These are phyloP conservation scores for Asarcornis scutulata DNA, from an alignment of 2,113 vertebrate genomes.

Conservation along the genomic window DNA sequence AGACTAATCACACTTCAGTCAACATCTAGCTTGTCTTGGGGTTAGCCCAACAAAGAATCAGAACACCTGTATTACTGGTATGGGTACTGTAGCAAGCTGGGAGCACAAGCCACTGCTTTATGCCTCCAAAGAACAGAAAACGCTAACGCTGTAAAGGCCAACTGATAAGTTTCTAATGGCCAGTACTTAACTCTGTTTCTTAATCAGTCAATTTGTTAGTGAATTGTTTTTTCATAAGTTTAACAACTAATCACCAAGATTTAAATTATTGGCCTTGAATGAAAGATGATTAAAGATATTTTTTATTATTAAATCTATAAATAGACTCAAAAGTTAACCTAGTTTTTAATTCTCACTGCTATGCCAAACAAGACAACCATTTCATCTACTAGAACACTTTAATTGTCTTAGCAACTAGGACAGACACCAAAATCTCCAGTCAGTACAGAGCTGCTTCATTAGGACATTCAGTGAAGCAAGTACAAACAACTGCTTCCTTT, in stretches of 20 bases:
- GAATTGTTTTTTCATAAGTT: neutral
- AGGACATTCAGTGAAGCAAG: neutral
- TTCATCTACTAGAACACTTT: no score
- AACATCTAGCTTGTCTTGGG: neutral
- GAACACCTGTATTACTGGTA: neutral
- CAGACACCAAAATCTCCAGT: neutral
- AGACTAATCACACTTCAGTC: neutral
- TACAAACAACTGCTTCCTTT: neutral
- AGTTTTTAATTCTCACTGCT: neutral
- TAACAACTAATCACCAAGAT: neutral
- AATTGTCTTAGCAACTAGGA: neutral
- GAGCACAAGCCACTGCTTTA: neutral
- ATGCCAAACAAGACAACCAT: neutral
- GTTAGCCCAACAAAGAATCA: neutral
- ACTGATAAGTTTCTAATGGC: neutral
- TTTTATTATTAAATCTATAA: neutral
- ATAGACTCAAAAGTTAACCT: neutral
- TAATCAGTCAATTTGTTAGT: slow-evolving; percentile 1
- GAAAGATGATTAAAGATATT: neutral
- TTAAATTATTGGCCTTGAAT: neutral
- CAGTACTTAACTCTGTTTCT: neutral
- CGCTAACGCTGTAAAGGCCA: neutral
- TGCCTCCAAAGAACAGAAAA: neutral
- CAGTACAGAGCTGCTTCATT: neutral
- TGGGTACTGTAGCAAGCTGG: neutral